Conservation (phyloP, 1,140 invertebrate species). For the Hetaerina americana region DNA sequence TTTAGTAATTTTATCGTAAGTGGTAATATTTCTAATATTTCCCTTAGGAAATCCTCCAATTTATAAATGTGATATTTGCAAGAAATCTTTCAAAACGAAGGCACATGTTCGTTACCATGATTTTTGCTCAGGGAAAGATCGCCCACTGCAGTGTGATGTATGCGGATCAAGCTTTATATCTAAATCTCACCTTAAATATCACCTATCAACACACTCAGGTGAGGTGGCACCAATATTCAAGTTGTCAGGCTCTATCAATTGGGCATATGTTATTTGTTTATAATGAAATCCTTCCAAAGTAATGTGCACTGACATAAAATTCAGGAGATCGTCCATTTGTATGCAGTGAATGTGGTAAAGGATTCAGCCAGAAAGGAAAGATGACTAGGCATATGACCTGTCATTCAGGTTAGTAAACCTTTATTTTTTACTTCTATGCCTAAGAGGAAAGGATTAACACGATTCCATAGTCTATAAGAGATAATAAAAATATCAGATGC, state of each 20-base stretch:
- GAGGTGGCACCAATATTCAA: too few relatives aligned
- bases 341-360: conserved; percentile 25
- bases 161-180: conserved; percentile 21
- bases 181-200: conserved; percentile 21
- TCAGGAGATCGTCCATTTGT: conserved; percentile 24
- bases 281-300: background rate
- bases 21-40: too few relatives aligned
- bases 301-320: conserved; percentile 4
- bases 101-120: conserved; percentile 26
- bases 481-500: too few relatives aligned
- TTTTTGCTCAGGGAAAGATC: conserved; percentile 18
- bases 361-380: conserved; percentile 27
- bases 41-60: conserved; percentile 15
- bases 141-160: conserved; percentile 18
- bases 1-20: too few relatives aligned
- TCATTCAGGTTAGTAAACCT: conserved; percentile 22
- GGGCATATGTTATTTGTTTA: conserved; percentile 2
- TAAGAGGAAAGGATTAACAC: too few relatives aligned
- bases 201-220: conserved; percentile 31
- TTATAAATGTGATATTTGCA: conserved; percentile 36
- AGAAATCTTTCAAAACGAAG: conserved; percentile 39
- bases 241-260: too few relatives aligned
- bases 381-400: conserved; percentile 26
- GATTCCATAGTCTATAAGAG: too few relatives aligned
- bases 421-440: too few relatives aligned